Evolutionary conservation across 2,888 invertebrate species (phyloP).

Genomic region (Iphiclides podalirius): DNA sequence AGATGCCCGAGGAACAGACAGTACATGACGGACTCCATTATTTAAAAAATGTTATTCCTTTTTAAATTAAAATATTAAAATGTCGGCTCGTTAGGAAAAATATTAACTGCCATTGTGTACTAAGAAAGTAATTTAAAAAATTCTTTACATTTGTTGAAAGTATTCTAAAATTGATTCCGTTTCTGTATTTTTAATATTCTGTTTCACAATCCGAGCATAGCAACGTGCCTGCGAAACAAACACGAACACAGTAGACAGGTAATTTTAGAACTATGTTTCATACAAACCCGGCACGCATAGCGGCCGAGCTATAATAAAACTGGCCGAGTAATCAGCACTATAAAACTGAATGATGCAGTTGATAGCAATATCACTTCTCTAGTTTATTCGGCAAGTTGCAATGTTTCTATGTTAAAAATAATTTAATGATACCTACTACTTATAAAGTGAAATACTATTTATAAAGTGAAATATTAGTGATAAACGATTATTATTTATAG

Average conservation of each 20-base stretch:
- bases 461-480: too few species aligned
- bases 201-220: slow-evolving; percentile 17
- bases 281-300: slow-evolving; percentile 20
- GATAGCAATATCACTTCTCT: slow-evolving; percentile 13
- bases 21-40: too few species aligned
- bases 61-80: too few species aligned
- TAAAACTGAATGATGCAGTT: slow-evolving; percentile 17
- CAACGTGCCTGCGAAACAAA: slow-evolving; percentile 25
- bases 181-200: slow-evolving; percentile 10
- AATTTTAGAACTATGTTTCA: slow-evolving; percentile 32
- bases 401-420: not conserved
- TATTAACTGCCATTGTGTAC: too few species aligned
- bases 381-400: slow-evolving; percentile 9
- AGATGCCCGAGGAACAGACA: too few species aligned
- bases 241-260: slow-evolving; percentile 25
- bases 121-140: too few species aligned
- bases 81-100: too few species aligned
- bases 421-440: not conserved
- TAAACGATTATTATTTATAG: too few species aligned
- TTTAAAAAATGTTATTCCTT: too few species aligned
- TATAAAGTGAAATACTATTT: too few species aligned
- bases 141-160: too few species aligned
- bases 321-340: slow-evolving; percentile 19
- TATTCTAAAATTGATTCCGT: slow-evolving; percentile 4
- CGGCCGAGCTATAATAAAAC: slow-evolving; percentile 21